Evolutionary conservation across 2,888 invertebrate species (phyloP).

Genomic region (Apamea monoglypha): DNA sequence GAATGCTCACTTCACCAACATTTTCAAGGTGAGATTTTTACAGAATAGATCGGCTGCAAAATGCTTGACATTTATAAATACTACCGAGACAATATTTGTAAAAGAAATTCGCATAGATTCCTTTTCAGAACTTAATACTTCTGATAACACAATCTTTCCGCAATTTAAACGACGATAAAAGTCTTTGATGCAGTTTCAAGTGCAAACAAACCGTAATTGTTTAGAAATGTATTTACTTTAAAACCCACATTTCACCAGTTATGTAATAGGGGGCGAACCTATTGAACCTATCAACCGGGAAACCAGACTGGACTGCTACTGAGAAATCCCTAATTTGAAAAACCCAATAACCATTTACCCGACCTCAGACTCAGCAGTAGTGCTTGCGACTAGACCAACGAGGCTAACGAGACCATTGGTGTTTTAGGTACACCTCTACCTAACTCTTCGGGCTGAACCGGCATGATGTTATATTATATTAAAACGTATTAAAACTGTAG

Average conservation of each 20-base stretch:
- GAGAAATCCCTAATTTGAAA: no score
- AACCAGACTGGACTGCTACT: no score
- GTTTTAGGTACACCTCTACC: no score
- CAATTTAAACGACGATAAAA: constrained; percentile 55
- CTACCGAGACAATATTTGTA: constrained; percentile 7
- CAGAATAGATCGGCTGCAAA: not conserved
- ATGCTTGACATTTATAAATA: not conserved
- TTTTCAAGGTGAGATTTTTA: no score
- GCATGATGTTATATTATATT: not conserved
- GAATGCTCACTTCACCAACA: no score
- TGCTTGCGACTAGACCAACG: no score
- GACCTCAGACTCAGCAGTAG: no score
- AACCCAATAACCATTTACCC: no score
- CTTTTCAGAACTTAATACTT: constrained; percentile 6
- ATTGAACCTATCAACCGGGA: no score
- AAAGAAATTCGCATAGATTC: not conserved
- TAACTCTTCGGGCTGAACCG: not conserved
- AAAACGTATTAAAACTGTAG: not conserved
- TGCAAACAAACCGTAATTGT: constrained; percentile 38
- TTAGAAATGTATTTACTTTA: constrained; percentile 13
- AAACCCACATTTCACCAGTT: no score
- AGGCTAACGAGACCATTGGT: no score
- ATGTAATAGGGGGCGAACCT: no score
- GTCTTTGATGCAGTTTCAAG: constrained; percentile 30
- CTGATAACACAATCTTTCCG: constrained; percentile 56